Conservation (phyloP, 1,140 invertebrate genomes). For the Potamilus streckersoni region DNA sequence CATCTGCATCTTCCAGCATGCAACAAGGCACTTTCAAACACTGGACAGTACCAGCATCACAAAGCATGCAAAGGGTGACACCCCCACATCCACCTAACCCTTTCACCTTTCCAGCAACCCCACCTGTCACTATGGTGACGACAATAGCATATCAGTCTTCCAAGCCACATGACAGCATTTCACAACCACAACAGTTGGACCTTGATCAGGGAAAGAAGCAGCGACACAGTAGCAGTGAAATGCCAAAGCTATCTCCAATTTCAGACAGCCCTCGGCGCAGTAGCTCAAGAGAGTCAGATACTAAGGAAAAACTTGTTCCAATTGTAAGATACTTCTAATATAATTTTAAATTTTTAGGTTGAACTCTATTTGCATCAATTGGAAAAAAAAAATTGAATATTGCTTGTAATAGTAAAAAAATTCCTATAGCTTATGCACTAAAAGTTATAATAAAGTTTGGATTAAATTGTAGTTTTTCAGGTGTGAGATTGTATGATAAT, state of each 20-base stretch:
- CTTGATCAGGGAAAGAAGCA: conserved; percentile 17
- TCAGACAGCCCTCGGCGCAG: not conserved
- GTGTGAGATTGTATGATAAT: too few species aligned
- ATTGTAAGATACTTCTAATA: conserved; percentile 15
- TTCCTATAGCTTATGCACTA: too few species aligned
- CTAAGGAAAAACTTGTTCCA: conserved; percentile 8
- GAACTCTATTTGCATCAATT: too few species aligned
- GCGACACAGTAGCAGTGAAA: conserved; percentile 27
- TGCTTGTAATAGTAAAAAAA: too few species aligned
- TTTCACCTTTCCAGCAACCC: conserved; percentile 32
- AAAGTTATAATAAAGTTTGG: too few species aligned
- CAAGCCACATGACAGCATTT: conserved; percentile 16
- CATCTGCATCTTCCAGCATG: too few species aligned
- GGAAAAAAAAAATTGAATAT: too few species aligned
- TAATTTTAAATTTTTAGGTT: too few species aligned
- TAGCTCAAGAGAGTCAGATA: conserved; percentile 3
- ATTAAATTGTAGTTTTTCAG: too few species aligned
- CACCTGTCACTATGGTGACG: conserved; percentile 15
- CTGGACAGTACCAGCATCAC: conserved; percentile 1
- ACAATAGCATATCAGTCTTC: not conserved
- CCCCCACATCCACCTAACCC: conserved; percentile 18
- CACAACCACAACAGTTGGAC: conserved; percentile 1
- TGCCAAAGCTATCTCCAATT: conserved; percentile 27
- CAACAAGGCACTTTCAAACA: not conserved
- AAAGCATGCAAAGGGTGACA: not conserved